Evolutionary conservation across 2,113 vertebrate species (phyloP).

Genomic region (Lagenorhynchus albirostris): DNA sequence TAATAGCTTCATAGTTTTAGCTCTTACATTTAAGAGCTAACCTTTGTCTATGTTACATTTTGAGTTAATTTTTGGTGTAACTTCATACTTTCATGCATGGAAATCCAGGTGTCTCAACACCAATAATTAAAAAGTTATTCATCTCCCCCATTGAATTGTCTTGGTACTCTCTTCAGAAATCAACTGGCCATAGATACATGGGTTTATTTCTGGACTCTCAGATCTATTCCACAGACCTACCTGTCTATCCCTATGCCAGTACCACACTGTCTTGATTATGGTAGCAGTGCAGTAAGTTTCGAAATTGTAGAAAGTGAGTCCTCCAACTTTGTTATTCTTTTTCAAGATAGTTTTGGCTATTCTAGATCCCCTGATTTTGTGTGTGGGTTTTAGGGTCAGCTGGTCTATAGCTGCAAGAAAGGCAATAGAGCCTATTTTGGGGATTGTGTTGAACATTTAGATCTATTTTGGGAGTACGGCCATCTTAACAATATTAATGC

Average conservation of each 20-base stretch:
- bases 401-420: neutral
- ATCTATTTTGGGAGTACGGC: fast-evolving
- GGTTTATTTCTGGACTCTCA: neutral
- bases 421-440: fast-evolving
- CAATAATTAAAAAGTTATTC: neutral
- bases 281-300: neutral
- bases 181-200: fast-evolving
- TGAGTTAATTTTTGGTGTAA: neutral
- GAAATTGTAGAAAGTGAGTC: neutral
- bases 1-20: neutral
- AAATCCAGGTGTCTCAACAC: neutral
- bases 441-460: fast-evolving
- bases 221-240: neutral
- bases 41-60: neutral
- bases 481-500: fast-evolving
- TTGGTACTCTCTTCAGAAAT: neutral
- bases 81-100: neutral
- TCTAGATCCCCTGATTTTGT: neutral
- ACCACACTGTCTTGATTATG: neutral
- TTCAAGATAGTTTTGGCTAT: too few species aligned
- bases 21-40: neutral
- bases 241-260: neutral
- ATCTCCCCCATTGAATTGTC: neutral
- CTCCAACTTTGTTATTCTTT: neutral
- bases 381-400: neutral